Evolutionary conservation across 2,113 vertebrate genomes (phyloP).

Genomic region (Orthonyx spaldingii): DNA sequence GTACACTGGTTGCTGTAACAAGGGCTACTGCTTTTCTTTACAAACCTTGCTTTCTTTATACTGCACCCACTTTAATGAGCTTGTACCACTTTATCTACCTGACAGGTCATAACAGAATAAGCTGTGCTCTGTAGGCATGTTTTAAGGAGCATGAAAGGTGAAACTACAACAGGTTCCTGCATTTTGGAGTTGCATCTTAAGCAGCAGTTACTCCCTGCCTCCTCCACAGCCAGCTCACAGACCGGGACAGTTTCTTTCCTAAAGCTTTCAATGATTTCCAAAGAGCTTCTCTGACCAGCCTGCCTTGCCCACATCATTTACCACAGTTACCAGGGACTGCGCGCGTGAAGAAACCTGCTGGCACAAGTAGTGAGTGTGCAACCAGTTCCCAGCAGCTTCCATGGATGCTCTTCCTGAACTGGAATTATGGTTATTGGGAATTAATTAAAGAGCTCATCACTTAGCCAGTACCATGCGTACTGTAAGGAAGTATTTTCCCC

Average conservation of each 20-base stretch:
- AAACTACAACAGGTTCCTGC: background rate
- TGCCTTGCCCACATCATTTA: background rate
- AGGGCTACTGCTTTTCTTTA: background rate
- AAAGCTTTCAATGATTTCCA: background rate
- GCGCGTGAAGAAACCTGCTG: background rate
- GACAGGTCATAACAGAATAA: background rate
- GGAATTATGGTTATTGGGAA: background rate
- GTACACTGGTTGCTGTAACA: background rate
- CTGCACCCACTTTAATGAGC: background rate
- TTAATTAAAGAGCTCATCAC: background rate
- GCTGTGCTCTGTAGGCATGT: background rate
- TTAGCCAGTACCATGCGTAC: fast-evolving
- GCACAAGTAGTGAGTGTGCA: background rate
- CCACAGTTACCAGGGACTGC: background rate
- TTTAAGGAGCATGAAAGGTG: background rate
- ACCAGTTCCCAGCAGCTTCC: background rate
- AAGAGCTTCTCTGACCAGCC: background rate
- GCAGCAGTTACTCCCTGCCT: background rate
- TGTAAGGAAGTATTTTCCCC: background rate
- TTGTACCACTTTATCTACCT: background rate
- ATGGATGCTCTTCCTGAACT: background rate
- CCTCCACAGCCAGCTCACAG: background rate
- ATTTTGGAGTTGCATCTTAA: background rate
- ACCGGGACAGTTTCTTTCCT: background rate
- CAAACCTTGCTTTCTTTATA: background rate